Evolutionary conservation across 2,797 vertebrate genomes (phyloP).

Genomic region (Sarcoramphus papa): DNA sequence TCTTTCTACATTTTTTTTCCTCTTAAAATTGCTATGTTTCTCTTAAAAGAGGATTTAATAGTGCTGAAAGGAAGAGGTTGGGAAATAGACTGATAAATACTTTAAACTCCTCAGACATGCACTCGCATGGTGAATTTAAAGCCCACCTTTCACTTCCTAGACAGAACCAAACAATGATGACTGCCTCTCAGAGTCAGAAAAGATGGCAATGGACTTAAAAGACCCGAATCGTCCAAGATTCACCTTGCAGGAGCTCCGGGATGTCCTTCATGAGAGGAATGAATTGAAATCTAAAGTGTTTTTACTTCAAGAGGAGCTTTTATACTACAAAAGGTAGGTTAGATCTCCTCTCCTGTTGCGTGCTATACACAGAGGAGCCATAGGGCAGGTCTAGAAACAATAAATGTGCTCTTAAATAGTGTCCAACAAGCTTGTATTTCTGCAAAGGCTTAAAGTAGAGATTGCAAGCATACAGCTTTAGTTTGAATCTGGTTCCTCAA

Average conservation of each 20-base stretch:
- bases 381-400: not conserved
- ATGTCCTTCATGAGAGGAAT: constrained; percentile 95
- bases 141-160: constrained; percentile 1
- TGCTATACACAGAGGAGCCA: not conserved
- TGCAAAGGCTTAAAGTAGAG: not conserved
- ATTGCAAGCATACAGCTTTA: not conserved
- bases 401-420: not conserved
- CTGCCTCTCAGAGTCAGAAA: constrained; percentile 70
- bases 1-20: not conserved
- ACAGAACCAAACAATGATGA: constrained; percentile 83
- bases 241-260: constrained; percentile 95
- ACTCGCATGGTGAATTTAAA: not conserved
- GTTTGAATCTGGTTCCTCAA: not conserved
- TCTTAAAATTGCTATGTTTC: not conserved
- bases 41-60: not conserved
- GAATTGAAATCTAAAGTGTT: constrained; percentile 97
- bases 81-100: not conserved
- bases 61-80: not conserved
- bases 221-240: constrained; percentile 94
- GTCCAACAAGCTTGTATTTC: not conserved
- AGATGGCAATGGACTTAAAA: constrained; percentile 79
- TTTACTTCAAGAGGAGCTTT: constrained; percentile 93
- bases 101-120: not conserved
- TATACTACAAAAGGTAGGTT: constrained; percentile 91
- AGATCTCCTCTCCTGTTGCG: not conserved